Conservation (phyloP, 2,113 vertebrate species). For the Herpetotheres cachinnans region DNA sequence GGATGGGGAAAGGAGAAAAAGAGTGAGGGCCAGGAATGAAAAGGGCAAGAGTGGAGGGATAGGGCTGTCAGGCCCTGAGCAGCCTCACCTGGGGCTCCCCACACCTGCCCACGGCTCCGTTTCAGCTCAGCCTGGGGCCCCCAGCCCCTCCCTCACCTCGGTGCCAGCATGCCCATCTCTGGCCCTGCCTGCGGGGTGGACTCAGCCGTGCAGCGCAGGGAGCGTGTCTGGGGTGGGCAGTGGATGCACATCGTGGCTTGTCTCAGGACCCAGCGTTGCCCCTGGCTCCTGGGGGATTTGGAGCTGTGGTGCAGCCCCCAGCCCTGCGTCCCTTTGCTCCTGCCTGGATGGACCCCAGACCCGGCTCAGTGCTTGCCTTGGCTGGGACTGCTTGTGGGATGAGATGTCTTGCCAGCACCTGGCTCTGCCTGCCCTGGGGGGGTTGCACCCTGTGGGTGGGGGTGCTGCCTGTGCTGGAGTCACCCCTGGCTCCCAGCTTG, state of each 20-base stretch:
- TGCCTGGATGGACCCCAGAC: not conserved
- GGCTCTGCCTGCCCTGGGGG: not conserved
- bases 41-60: fast-evolving
- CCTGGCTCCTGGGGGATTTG: too few species aligned
- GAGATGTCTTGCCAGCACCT: not conserved
- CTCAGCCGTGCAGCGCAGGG: not conserved
- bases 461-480: too few species aligned
- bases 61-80: not conserved
- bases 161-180: fast-evolving
- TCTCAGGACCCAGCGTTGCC: not conserved
- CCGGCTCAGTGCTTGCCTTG: too few species aligned
- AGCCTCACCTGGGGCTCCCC: not conserved
- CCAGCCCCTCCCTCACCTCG: fast-evolving
- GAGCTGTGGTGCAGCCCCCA: fast-evolving
- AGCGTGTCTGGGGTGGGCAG: fast-evolving
- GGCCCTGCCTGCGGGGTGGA: fast-evolving
- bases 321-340: not conserved
- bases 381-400: not conserved
- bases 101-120: fast-evolving
- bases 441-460: too few species aligned
- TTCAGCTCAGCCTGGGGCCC: not conserved
- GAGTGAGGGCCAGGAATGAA: not conserved
- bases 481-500: not conserved
- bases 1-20: not conserved
- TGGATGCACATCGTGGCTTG: fast-evolving